phyloP scores from a whole-genome alignment of 2,797 vertebrate genomes.

The Xenopus petersii region DNA sequence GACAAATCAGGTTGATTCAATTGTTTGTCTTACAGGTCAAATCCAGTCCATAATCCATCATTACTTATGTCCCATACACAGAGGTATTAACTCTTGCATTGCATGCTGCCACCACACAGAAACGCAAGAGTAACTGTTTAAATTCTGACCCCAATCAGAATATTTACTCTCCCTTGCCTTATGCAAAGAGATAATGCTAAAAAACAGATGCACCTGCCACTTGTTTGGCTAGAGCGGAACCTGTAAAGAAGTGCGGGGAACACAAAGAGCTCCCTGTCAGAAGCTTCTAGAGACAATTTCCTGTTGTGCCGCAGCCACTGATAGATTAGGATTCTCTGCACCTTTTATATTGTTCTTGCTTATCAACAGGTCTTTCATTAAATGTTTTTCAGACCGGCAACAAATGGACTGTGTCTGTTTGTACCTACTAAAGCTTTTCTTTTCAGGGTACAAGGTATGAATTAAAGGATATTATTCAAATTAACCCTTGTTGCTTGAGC shows the following conservation, averaged over 20 bases:
- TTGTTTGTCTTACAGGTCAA: too few species aligned
- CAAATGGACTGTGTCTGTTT: slow-evolving; percentile 52
- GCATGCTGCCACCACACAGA: too few species aligned
- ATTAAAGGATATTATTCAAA: slow-evolving; percentile 29
- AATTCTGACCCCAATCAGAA: too few species aligned
- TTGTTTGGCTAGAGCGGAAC: slow-evolving; percentile 48
- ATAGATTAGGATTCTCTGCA: slow-evolving; percentile 62
- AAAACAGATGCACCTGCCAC: slow-evolving; percentile 52
- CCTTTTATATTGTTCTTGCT: slow-evolving; percentile 63
- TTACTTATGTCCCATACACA: too few species aligned
- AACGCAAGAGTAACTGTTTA: too few species aligned
- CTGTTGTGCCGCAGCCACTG: slow-evolving; percentile 56
- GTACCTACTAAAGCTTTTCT: slow-evolving; percentile 52
- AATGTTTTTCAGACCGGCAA: slow-evolving; percentile 55
- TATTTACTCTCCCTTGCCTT: too few species aligned
- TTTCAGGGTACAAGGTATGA: slow-evolving; percentile 54
- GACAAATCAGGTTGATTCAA: too few species aligned
- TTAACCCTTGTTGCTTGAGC: slow-evolving; percentile 5
- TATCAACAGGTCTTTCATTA: slow-evolving; percentile 67
- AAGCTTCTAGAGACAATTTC: slow-evolving; percentile 64
- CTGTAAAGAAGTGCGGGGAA: slow-evolving; percentile 46
- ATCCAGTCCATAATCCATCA: too few species aligned
- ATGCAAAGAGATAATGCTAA: not conserved
- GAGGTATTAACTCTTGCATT: too few species aligned
- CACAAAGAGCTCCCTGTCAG: slow-evolving; percentile 41